Percentiles rank a stretch among this genome's conserved stretches.
These are phyloP conservation scores for Gulo gulo DNA, from an alignment of 2,113 vertebrate species.

Conservation along the genomic window DNA sequence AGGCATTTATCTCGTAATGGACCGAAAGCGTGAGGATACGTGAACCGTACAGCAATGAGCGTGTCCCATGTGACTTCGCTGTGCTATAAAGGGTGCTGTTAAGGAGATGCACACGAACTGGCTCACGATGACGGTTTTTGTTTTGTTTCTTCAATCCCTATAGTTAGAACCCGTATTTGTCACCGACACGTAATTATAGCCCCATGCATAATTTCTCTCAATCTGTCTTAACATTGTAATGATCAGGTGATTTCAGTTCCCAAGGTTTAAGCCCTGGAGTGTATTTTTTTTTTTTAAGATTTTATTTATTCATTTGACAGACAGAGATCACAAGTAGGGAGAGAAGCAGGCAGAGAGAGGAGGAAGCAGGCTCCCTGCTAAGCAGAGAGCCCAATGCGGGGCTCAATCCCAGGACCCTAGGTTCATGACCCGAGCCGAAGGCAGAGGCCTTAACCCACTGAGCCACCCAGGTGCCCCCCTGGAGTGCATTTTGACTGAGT, in stretches of 20 bases:
- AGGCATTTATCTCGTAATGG: neutral
- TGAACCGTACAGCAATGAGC: fast-evolving
- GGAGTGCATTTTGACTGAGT: neutral
- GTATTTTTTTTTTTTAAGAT: too few relatives aligned
- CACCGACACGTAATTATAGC: neutral
- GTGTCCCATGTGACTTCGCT: neutral
- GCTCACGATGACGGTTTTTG: fast-evolving
- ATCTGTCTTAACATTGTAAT: fast-evolving
- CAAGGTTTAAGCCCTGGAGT: too few relatives aligned
- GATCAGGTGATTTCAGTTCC: neutral
- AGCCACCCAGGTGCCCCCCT: too few relatives aligned
- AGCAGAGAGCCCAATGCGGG: too few relatives aligned
- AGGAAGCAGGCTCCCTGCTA: too few relatives aligned
- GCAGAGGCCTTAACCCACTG: too few relatives aligned
- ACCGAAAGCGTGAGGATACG: neutral
- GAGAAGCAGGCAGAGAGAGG: too few relatives aligned
- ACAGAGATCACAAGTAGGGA: too few relatives aligned
- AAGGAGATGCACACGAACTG: neutral
- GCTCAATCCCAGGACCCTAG: too few relatives aligned
- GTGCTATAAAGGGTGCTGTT: neutral
- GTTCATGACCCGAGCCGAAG: too few relatives aligned
- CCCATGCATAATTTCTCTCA: neutral
- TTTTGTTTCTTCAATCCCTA: neutral
- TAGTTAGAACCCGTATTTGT: too few relatives aligned
- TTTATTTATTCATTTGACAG: too few relatives aligned